phyloP scores from a whole-genome alignment of 2,113 vertebrate species.

The Sterna hirundo region DNA sequence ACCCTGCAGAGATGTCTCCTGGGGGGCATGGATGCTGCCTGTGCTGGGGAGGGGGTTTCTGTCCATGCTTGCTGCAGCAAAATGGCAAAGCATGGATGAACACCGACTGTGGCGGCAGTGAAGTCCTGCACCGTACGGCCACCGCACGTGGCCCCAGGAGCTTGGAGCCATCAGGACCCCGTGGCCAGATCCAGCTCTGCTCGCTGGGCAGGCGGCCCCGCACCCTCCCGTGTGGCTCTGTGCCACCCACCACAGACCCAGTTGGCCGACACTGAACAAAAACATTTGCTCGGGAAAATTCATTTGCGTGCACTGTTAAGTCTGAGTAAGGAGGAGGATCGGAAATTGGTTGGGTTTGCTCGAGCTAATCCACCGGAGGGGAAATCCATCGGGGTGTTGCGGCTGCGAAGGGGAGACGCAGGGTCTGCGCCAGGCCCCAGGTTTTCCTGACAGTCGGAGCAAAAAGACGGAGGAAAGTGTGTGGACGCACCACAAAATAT shows the following conservation, averaged over 20 bases:
- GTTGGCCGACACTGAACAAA: neutral
- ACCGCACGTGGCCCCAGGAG: fast-evolving
- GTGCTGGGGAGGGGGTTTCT: neutral
- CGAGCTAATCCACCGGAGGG: neutral
- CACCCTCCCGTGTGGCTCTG: neutral
- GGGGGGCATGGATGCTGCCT: fast-evolving
- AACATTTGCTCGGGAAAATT: neutral
- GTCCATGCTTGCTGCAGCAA: neutral
- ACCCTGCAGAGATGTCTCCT: neutral
- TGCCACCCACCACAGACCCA: neutral
- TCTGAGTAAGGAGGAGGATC: neutral
- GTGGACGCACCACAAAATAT: neutral
- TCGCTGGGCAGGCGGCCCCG: fast-evolving
- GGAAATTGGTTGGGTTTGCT: neutral
- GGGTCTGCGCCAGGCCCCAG: neutral
- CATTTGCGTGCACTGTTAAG: neutral
- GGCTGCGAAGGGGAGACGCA: neutral
- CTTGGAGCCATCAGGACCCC: fast-evolving
- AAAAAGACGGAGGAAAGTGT: neutral
- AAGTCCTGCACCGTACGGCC: neutral
- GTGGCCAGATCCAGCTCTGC: neutral
- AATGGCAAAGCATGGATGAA: neutral
- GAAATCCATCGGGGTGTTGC: neutral
- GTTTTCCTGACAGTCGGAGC: neutral
- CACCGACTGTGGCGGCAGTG: fast-evolving